Base-by-base conservation (phyloP, 2,797 vertebrate species). In the Champsocephalus esox region DNA sequence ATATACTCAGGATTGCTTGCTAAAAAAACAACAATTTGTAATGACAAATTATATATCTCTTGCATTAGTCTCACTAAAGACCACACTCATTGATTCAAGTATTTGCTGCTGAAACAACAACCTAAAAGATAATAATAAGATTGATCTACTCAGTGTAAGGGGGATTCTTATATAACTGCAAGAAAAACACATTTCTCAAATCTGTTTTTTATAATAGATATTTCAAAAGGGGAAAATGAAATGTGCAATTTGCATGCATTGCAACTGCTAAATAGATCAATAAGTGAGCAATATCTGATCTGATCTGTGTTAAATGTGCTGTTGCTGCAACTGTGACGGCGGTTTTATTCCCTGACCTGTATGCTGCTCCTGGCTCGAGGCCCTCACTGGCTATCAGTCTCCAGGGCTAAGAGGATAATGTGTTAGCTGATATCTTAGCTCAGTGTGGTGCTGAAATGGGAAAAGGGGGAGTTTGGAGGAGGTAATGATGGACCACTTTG, bases 371-470 rank as follows among this genome's bases (percentile, higher is more conserved):
- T 95, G 93, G 94, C 93, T 91, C 54, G 34, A 71, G 86, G 90
- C 92, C 89, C 93, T 92, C 62, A 0, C 88, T 88, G 87, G 90
- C 93, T 93, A 94, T 95, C 93, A 92, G 87, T 94, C 93, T 91
- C 88, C 88, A 65, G 87, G 86, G 83, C 92, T 95, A 94, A 95
- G 95, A 95, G 95, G 96, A 96, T 96, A 95, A 96, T 93, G 93
- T 95, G 96, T 96, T 96, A 97, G 38, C 83, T 94, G 96, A 97
- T 96, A 95, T 92, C 82, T 75, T 92, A 89, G 90, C 87, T 93
- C 94, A 89, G 93, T 92, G 78, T 92, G 94, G 94, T 94, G 95
- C 94, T 96, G 95, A 96, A 96, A 96, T 93, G 89, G 91, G 92
- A 86, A 93, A 92, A 81, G 87, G 82, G 90, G 89, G 91, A 88